Base-by-base conservation (phyloP, 2,113 vertebrate species). In the Centropus bengalensis region DNA sequence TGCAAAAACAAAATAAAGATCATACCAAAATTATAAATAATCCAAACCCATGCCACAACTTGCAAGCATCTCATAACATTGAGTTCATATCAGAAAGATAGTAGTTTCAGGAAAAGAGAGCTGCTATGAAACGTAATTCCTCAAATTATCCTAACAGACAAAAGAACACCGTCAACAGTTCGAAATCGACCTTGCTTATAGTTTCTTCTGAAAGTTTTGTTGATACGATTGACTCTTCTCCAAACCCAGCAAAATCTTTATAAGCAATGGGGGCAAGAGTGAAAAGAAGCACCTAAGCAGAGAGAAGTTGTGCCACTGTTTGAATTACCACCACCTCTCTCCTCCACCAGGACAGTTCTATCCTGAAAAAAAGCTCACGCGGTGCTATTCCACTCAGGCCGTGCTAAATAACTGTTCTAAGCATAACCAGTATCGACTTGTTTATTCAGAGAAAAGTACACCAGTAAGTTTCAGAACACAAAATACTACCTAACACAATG, bases 1-100 rank as follows among this genome's bases (percentile, higher is more conserved):
- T 99, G 80, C 87, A 96, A 95, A 92, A 82, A 59, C 33, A 95
- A 97, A 89, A 92, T 74, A 45, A 81, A 75, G 74, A 83, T 45
- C 60, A 70, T 27, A 82, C 13, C n/a, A 87, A 51, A 82, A 95
- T 52, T 28, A 82, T 15, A 51, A 69, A 66, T 27, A 69, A 64
- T 1, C 6, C 47, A 6, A 73, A 82, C 22, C 10, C 28, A 55
- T 14, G 15, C 13, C 51, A 77, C 22, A 82, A 62, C 22, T 40
- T 69, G 79, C 16, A 78, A 82, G 23, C 33, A 74, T 0, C 21
- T 89, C 47, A 42, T 33, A 70, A 83, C 15, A 58, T 7, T 62
- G 21, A 2, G 24, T 74, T 66, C 49, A 3, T 28, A 59, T 19
- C 20, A 67, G 28, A 73, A 89, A 3, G 51, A 58, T 24, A 82